phyloP scores from a whole-genome alignment of 2,888 invertebrate genomes.

The Anorthoa munda region DNA sequence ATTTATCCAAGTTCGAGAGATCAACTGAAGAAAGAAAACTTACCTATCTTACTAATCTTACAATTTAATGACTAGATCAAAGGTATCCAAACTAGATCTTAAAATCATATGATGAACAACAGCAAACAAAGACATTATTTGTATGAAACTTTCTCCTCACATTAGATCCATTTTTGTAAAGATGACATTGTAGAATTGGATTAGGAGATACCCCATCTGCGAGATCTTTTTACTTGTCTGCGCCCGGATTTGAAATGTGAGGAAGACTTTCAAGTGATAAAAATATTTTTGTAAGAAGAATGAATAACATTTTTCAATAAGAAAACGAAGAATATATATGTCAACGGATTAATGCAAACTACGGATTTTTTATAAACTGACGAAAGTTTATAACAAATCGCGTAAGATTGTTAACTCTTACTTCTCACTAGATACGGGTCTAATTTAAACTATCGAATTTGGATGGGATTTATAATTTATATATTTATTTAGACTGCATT shows the following conservation, averaged over 20 bases:
- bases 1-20: too few relatives aligned
- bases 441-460: too few relatives aligned
- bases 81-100: background rate
- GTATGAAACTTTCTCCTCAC: constrained; percentile 37
- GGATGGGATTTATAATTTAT: too few relatives aligned
- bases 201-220: constrained; percentile 54
- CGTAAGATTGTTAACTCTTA: too few relatives aligned
- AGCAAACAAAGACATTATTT: constrained; percentile 27
- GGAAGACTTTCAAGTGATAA: constrained; percentile 22
- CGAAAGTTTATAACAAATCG: too few relatives aligned
- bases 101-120: constrained; percentile 14
- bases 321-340: background rate
- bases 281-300: constrained; percentile 13
- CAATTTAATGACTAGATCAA: background rate
- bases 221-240: constrained; percentile 47
- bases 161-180: constrained; percentile 49
- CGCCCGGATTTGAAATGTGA: constrained; percentile 37
- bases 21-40: constrained; percentile 8
- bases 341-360: too few relatives aligned
- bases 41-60: background rate
- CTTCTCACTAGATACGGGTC: too few relatives aligned
- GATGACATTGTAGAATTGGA: constrained; percentile 53
- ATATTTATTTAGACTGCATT: too few relatives aligned
- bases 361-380: too few relatives aligned
- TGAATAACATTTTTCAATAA: background rate